A percentile compares a stretch with the other conserved stretches of the same genome.
phyloP scores from a whole-genome alignment of 2,113 vertebrate genomes.

The Pterocles orientalis region DNA sequence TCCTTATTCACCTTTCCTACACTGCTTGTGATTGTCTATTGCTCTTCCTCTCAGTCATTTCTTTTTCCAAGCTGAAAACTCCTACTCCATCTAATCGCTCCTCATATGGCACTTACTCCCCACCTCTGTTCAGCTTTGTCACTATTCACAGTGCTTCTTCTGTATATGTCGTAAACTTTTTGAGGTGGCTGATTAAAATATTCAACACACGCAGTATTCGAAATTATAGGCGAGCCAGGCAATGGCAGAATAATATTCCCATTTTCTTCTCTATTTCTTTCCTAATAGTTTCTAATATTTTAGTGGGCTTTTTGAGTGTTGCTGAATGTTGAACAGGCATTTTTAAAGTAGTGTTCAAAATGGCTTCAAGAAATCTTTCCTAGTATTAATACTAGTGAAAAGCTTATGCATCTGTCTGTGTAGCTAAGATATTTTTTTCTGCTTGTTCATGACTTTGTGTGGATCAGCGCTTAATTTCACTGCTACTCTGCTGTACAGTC shows the following conservation, averaged over 20 bases:
- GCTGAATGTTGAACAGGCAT: background rate
- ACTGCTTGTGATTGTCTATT: background rate
- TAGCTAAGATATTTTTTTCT: background rate
- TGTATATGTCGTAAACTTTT: background rate
- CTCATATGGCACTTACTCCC: background rate
- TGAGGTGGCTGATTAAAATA: background rate
- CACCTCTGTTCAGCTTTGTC: background rate
- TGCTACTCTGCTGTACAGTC: background rate
- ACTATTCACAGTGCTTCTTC: background rate
- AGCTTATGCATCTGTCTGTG: background rate
- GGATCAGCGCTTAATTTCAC: background rate
- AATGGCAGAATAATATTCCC: background rate
- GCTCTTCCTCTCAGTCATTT: background rate
- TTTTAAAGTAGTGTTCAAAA: background rate
- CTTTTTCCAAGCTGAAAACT: background rate
- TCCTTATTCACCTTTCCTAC: background rate
- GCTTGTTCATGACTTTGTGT: background rate
- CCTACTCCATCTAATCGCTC: background rate
- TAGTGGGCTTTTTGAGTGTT: background rate
- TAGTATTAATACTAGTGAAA: background rate
- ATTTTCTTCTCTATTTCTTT: constrained; percentile 24
- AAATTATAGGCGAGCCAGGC: background rate
- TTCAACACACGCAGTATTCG: background rate
- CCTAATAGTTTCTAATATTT: constrained; percentile 6
- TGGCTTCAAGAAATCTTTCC: background rate